Conservation (phyloP, 1,140 invertebrate genomes). For the Drosophila pruinosa region DNA sequence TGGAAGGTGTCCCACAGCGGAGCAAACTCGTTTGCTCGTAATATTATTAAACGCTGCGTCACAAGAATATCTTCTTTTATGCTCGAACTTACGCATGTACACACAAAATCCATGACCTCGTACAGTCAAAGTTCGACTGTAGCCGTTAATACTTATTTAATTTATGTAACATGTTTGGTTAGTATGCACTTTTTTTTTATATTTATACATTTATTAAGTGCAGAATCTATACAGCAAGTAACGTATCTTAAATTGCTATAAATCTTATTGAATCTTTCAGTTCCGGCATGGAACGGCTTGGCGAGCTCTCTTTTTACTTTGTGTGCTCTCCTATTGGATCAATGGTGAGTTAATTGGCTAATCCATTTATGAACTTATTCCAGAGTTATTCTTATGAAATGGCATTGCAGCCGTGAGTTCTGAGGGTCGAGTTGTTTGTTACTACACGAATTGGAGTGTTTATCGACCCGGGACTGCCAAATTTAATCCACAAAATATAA, state of each 20-base stretch:
- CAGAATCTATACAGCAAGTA: too few species aligned
- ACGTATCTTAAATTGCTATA: not conserved
- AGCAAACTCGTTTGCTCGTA: too few species aligned
- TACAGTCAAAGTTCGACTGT: too few species aligned
- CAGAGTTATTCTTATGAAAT: not conserved
- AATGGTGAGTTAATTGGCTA: constrained; percentile 60
- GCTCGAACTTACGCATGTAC: too few species aligned
- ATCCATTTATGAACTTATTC: not conserved
- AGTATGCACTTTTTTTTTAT: too few species aligned
- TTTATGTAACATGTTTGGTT: too few species aligned
- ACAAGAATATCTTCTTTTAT: too few species aligned
- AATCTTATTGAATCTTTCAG: constrained; percentile 40
- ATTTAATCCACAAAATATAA: constrained; percentile 97
- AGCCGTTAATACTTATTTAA: too few species aligned
- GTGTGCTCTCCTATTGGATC: constrained; percentile 68
- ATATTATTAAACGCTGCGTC: too few species aligned
- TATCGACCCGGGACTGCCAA: constrained; percentile 94
- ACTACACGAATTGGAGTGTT: constrained; percentile 97
- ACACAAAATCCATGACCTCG: too few species aligned
- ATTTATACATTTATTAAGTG: too few species aligned
- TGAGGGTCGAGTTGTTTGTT: constrained; percentile 92
- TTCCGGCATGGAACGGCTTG: constrained; percentile 79
- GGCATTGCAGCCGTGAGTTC: constrained; percentile 45
- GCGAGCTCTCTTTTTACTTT: constrained; percentile 76
- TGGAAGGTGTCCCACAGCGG: too few species aligned